Base-by-base conservation (phyloP, 2,888 invertebrate genomes). In the Drosophila austrosaltans region DNA sequence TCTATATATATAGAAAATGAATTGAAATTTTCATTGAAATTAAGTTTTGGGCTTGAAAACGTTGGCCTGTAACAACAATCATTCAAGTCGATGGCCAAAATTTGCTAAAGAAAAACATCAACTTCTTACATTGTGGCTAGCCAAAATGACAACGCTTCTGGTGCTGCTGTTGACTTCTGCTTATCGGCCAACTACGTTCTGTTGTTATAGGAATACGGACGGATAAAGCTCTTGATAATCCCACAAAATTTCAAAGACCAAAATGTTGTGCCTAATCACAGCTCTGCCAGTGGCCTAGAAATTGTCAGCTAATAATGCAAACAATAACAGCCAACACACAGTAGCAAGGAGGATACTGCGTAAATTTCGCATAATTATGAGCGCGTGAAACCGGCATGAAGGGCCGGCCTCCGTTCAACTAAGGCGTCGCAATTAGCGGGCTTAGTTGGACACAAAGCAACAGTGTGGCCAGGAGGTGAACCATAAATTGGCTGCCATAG, bases 351-450 rank as follows among this genome's bases (percentile, higher is more conserved):
- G 28, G 69, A 72, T 69, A 72, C 66, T 69, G 74, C 63, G 66
- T 69, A 78, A 78, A 79, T 82, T 82, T 78, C 64, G 70, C 71
- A 86, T 72, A 81, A 83, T 86, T 83, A 67, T 69, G 69, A 53
- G 63, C 7, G 36, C n/a, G 61, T 48, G 53, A 25, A 53, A 36
- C 22, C 62, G 40, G 22, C 40, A 32, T 57, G 65, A 39, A 53
- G 36, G 53, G 42, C n/a, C 59, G 16, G 16, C n/a, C 59, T 66
- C 30, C 69, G 3, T 3, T 63, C 61, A 67, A 69, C 81, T 86
- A 84, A 90, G 87, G 87, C 89, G 77, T 62, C 78, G 78, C 91
- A 90, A 90, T 90, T 91, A 91, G 90, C 87, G 86, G 87, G 85
- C 86, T 91, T 91, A 89, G 89, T 78, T 70, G 63, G 62, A 68